Base-by-base conservation (phyloP, 2,797 vertebrate genomes). In the Coccyzus lansbergi region DNA sequence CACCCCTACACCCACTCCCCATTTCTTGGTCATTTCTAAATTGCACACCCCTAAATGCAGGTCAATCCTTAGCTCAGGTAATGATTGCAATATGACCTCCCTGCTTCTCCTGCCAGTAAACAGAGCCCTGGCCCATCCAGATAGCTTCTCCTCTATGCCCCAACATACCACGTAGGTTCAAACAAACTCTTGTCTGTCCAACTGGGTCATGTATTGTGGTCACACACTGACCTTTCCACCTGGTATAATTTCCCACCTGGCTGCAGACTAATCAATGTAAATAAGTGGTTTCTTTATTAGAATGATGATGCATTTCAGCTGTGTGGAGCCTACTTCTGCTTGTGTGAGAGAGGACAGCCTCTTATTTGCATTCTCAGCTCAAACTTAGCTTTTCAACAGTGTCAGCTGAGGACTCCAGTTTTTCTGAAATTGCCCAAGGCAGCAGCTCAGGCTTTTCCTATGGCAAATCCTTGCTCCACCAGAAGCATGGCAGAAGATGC, bases 401-500 rank as follows among this genome's bases (percentile, higher is more conserved):
- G n/a, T 56, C 72, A 17, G 6, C 44, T 53, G 40, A 68, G 34
- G 56, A 59, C 20, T 86, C 8, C 0, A 0, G 13, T 42, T 77
- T 34, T 34, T 42, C 34, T 68, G 29, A 51, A 64, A 12, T 25
- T 3, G 0, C 33, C 55, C 44, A 38, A 48, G 26, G 18, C 0
- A 0, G 53, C 84, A 69, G 63, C 40, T 63, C 2, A 4, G 42
- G 33, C 52, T 82, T 28, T 59, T 83, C 76, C 29, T 21, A 19
- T 2, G 2, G 5, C 28, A 4, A 3, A 10, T 70, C 62, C 26
- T 2, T 8, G 33, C 31, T 82, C 59, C 29, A 64, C 14, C 48
- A 64, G 74, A 48, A 49, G 42, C 29, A 38, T 0, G 7, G 68
- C 53, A 92, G 69, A 40, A 64, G 46, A 62, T 52, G 18, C 4